Base-by-base conservation (phyloP, 92 coral and sea anemone species). In the Parazoanthus darwini region DNA sequence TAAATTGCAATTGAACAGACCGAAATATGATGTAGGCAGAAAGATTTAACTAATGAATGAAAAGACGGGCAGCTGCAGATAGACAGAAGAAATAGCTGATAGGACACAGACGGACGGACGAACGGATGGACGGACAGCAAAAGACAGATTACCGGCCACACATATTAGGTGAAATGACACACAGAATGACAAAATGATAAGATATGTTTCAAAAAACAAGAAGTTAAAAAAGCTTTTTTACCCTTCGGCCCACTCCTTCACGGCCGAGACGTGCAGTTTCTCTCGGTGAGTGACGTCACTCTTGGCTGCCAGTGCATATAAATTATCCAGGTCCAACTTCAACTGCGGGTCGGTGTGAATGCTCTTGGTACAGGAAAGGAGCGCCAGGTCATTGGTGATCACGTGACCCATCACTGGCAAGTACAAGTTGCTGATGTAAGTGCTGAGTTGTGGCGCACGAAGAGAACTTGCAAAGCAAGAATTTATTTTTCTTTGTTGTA, bases 321-420 rank as follows among this genome's bases (percentile, higher is more conserved):
- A 81, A 6, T 71, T 46, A 14, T 91, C 92, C 77, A 95, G 85
- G 37, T 88, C 87, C 37, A 81, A 88, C 73, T 79, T 81, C 9
- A 96, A 91, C 25, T 91, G 92, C 23, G 91, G 81, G 77, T 94
- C 88, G 6, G 87, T 86, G 65, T 92, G 93, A 22, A 93, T 86
- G 18, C 91, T 91, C 77, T 81, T 90, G 23, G 80, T 85, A 15
- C 95, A 88, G 43, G 95, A 87, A 26, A 96, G 93, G 56, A 96
- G 88, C 20, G 92, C 93, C 92, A 96, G 80, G 58, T 98, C 98
- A 82, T 88, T 86, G 8, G 87, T 78, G n/a, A 96, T 74, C 43
- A 94, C 94, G 77, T 93, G 94, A 13, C 98, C 98, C 98, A 96
- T 96, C 5, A 96, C 98, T 96, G 68, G 2, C 59, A 85, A 72